Conservation (phyloP, 2,888 invertebrate species). For the Sthenelais limicola region DNA sequence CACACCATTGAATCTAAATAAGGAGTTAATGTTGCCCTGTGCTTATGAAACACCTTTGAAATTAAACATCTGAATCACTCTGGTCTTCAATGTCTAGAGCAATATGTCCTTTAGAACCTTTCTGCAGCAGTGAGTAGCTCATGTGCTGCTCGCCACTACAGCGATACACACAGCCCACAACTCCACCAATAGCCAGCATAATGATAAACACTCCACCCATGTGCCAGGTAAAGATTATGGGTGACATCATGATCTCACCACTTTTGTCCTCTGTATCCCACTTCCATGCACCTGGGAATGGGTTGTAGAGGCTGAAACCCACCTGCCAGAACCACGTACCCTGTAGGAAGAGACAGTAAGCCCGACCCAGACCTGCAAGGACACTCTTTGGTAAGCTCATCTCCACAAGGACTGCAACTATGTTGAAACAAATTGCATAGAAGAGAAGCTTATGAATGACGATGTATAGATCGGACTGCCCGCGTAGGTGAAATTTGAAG, state of each 20-base stretch:
- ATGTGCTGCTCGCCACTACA: slow-evolving; percentile 48
- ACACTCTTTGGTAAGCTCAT: slow-evolving; percentile 68
- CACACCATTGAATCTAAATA: too few species aligned
- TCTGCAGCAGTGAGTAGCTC: too few species aligned
- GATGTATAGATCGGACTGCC: slow-evolving; percentile 67
- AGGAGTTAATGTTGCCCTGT: too few species aligned
- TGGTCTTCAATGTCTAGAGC: too few species aligned
- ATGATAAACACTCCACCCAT: slow-evolving; percentile 58
- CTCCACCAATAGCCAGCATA: slow-evolving; percentile 59
- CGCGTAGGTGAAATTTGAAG: slow-evolving; percentile 74
- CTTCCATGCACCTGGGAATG: slow-evolving; percentile 58
- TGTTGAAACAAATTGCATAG: slow-evolving; percentile 69
- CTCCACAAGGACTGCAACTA: slow-evolving; percentile 69
- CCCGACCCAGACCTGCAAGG: slow-evolving; percentile 68
- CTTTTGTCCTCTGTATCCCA: slow-evolving; percentile 71
- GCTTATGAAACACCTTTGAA: too few species aligned
- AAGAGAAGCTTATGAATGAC: slow-evolving; percentile 74
- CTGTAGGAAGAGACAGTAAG: slow-evolving; percentile 73
- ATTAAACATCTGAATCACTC: too few species aligned
- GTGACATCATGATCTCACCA: slow-evolving; percentile 73
- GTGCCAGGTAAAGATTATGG: slow-evolving; percentile 71
- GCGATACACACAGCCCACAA: slow-evolving; percentile 56
- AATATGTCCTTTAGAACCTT: too few species aligned
- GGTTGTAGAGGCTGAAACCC: slow-evolving; percentile 74
- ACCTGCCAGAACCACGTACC: slow-evolving; percentile 76